Conservation (phyloP, 92 coral and sea anemone species). For the Porites rus region DNA sequence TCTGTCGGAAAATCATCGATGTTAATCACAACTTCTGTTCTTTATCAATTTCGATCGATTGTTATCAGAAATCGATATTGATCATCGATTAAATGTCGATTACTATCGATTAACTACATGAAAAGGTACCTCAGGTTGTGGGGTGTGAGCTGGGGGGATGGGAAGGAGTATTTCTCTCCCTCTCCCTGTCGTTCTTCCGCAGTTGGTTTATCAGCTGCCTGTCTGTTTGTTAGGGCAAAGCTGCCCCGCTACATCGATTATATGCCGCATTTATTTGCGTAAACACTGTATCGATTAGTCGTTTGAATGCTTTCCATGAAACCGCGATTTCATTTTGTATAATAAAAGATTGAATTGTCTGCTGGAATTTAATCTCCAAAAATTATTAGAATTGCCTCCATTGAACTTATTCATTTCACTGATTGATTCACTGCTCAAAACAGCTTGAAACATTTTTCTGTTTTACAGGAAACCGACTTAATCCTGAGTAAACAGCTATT, state of each 20-base stretch:
- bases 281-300: neutral
- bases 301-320: neutral
- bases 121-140: too few species aligned
- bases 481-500: constrained; percentile 19
- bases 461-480: constrained; percentile 4
- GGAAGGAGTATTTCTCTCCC: too few species aligned
- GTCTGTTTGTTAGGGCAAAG: neutral
- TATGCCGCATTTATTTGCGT: neutral
- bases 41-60: too few species aligned
- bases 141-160: too few species aligned
- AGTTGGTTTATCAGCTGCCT: neutral
- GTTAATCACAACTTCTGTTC: too few species aligned
- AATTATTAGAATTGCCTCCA: neutral
- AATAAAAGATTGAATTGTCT: neutral
- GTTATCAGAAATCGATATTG: too few species aligned
- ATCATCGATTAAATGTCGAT: too few species aligned
- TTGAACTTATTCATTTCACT: neutral
- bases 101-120: too few species aligned
- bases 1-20: too few species aligned
- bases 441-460: neutral
- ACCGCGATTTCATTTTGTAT: neutral
- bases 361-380: neutral
- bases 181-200: neutral
- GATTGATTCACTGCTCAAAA: constrained; percentile 4
- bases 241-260: neutral